phyloP scores from a whole-genome alignment of 2,888 invertebrate genomes.

The Drosophila paranaensis region DNA sequence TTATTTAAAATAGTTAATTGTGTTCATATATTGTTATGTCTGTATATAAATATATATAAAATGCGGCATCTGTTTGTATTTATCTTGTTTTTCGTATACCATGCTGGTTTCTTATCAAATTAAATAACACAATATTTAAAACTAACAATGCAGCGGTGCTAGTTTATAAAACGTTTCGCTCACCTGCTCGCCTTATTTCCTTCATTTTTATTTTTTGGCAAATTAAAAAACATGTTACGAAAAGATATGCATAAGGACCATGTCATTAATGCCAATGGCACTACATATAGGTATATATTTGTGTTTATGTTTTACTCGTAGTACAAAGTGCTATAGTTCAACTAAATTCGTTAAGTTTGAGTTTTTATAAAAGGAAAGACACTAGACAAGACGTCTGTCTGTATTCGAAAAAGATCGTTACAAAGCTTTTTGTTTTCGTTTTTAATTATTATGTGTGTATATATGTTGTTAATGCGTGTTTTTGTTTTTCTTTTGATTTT shows the following conservation, averaged over 20 bases:
- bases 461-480: slow-evolving; percentile 51
- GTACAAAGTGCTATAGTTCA: slow-evolving; percentile 69
- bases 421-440: slow-evolving; percentile 59
- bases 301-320: slow-evolving; percentile 43
- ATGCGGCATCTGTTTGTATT: slow-evolving; percentile 51
- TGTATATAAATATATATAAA: slow-evolving; percentile 60
- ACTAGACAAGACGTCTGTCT: slow-evolving; percentile 54
- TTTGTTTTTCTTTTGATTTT: slow-evolving; percentile 8
- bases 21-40: slow-evolving; percentile 49
- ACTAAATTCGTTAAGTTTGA: slow-evolving; percentile 71
- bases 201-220: slow-evolving; percentile 43
- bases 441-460: slow-evolving; percentile 29
- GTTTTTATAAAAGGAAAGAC: slow-evolving; percentile 58
- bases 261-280: slow-evolving; percentile 65
- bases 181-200: slow-evolving; percentile 38
- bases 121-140: slow-evolving; percentile 77
- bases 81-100: slow-evolving; percentile 62
- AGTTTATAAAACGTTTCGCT: slow-evolving; percentile 39
- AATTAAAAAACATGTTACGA: slow-evolving; percentile 60
- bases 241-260: slow-evolving; percentile 74
- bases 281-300: slow-evolving; percentile 37
- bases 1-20: slow-evolving; percentile 71
- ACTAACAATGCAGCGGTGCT: slow-evolving; percentile 75
- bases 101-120: slow-evolving; percentile 66
- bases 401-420: slow-evolving; percentile 63